These are phyloP conservation scores for Oncorhynchus tshawytscha DNA, from an alignment of 2,113 vertebrate genomes.

Conservation along the genomic window DNA sequence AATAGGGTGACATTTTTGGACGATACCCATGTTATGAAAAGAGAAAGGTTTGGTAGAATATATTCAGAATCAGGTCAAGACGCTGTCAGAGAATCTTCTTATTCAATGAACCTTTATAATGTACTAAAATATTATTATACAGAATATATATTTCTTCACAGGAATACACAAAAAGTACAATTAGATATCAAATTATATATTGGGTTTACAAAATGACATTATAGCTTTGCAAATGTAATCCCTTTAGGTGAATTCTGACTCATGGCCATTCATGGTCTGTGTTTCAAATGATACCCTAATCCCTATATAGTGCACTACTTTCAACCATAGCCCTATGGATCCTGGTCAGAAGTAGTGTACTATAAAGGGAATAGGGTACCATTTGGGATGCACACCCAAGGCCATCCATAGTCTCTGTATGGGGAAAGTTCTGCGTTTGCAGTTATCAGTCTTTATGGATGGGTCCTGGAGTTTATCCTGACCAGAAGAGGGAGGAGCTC, in stretches of 20 bases:
- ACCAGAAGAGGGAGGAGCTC: no score
- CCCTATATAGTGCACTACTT: no score
- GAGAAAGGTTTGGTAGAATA: neutral
- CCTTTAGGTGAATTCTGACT: conserved; percentile 5
- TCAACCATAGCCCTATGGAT: no score
- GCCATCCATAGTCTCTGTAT: no score
- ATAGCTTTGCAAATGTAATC: conserved; percentile 54
- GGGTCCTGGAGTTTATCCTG: no score
- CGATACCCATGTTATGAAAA: conserved; percentile 31
- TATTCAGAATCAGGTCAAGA: no score
- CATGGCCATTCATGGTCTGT: neutral
- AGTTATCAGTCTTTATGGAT: no score
- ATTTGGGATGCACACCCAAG: no score
- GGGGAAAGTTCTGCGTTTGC: no score
- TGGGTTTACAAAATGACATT: conserved; percentile 61
- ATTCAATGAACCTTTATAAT: conserved; percentile 42
- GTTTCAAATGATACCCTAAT: neutral
- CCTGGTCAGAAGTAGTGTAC: neutral
- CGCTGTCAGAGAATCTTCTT: conserved; percentile 42
- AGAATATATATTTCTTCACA: conserved; percentile 78
- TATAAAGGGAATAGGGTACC: no score
- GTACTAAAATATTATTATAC: conserved; percentile 78
- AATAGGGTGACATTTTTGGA: neutral
- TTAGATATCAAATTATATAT: conserved; percentile 57
- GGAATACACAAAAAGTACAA: conserved; percentile 80